These are phyloP conservation scores for Sinosuthora webbiana DNA, from an alignment of 2,113 vertebrate genomes.

Conservation along the genomic window DNA sequence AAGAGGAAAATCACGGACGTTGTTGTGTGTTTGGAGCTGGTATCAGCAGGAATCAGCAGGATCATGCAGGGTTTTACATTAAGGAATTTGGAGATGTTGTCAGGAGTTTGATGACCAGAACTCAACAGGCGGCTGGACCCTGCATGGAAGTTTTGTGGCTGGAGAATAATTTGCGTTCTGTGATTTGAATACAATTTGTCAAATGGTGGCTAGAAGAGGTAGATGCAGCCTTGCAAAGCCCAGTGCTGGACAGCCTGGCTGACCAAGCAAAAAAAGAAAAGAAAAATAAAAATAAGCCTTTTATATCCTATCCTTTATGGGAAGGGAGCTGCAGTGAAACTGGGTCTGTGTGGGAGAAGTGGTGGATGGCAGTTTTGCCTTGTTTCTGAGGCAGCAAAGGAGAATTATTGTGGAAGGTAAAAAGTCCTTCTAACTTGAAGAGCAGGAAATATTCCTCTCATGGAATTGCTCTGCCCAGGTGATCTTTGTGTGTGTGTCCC, in stretches of 20 bases:
- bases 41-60: background rate
- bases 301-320: accelerated
- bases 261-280: background rate
- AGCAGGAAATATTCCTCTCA: background rate
- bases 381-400: background rate
- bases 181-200: background rate
- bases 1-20: background rate
- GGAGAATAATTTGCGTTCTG: background rate
- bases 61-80: accelerated
- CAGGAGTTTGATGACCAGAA: background rate
- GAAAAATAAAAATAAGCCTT: background rate
- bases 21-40: background rate
- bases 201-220: background rate
- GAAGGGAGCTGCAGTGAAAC: background rate
- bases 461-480: background rate
- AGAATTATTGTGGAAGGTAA: background rate
- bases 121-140: background rate
- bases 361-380: background rate
- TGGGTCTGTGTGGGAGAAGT: background rate
- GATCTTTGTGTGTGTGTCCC: background rate
- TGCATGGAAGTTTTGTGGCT: background rate
- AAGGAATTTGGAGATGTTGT: background rate
- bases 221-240: background rate
- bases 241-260: background rate
- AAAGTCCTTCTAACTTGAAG: background rate